Evolutionary conservation across 2,888 invertebrate species (phyloP).

Genomic region (Himalopsyche anomala): DNA sequence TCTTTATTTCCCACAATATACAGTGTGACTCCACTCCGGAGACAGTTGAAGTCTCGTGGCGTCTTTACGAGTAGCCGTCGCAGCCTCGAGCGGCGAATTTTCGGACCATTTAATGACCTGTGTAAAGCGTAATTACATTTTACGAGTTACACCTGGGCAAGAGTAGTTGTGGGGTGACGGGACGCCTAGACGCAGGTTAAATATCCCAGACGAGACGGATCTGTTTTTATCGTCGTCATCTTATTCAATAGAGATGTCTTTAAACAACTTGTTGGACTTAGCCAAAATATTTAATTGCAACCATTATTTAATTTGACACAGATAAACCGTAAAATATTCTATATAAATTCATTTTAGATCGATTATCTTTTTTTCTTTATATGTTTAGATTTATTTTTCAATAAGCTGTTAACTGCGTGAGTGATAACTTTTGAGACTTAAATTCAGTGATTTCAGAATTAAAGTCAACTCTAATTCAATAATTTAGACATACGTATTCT

Average conservation of each 20-base stretch:
- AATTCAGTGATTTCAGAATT: too few species aligned
- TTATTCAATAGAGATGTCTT: slow-evolving; percentile 53
- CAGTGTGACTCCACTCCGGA: neutral
- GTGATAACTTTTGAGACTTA: too few species aligned
- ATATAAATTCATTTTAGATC: too few species aligned
- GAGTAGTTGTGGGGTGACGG: slow-evolving; percentile 36
- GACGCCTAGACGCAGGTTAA: slow-evolving; percentile 6
- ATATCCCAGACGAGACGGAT: slow-evolving; percentile 25
- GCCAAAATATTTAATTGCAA: neutral
- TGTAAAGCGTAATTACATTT: slow-evolving; percentile 67
- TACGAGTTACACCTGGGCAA: slow-evolving; percentile 64
- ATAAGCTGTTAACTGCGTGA: too few species aligned
- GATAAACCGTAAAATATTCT: too few species aligned
- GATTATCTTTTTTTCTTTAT: too few species aligned
- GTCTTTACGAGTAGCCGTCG: slow-evolving; percentile 55
- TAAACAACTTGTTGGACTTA: neutral
- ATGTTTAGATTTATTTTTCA: too few species aligned
- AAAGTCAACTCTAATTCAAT: too few species aligned
- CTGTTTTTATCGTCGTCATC: slow-evolving; percentile 56
- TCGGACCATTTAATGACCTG: slow-evolving; percentile 66
- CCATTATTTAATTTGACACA: too few species aligned
- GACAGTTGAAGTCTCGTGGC: neutral
- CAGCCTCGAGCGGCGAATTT: slow-evolving; percentile 62
- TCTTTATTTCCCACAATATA: neutral
- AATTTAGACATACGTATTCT: too few species aligned